Evolutionary conservation across 2,797 vertebrate genomes (phyloP).

Genomic region (Salmo trutta): DNA sequence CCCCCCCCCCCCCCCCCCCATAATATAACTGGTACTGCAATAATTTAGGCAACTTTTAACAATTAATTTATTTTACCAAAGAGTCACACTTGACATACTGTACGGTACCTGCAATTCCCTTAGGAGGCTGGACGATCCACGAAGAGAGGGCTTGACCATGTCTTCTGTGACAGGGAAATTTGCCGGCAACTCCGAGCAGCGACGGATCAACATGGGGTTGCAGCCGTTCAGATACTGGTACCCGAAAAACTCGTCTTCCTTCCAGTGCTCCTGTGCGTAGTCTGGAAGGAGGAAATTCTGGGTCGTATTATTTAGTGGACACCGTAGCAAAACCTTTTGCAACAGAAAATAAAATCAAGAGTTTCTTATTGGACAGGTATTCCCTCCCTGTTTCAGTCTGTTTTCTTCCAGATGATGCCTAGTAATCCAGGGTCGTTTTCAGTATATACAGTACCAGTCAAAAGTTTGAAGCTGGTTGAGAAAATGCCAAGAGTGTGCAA

Average conservation of each 20-base stretch:
- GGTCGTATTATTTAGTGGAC: background rate
- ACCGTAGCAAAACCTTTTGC: background rate
- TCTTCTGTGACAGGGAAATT: conserved; percentile 24
- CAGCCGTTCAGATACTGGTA: conserved; percentile 40
- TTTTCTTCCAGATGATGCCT: background rate
- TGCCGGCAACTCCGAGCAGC: conserved; percentile 18
- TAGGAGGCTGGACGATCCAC: background rate
- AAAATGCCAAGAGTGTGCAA: no score
- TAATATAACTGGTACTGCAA: background rate
- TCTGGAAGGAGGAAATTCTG: conserved; percentile 5
- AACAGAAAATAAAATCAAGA: background rate
- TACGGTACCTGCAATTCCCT: conserved; percentile 26
- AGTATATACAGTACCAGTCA: no score
- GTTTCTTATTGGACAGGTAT: background rate
- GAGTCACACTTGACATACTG: background rate
- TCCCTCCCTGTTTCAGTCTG: background rate
- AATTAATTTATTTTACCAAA: background rate
- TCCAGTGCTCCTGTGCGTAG: conserved; percentile 22
- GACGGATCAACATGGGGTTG: conserved; percentile 34
- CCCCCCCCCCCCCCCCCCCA: background rate
- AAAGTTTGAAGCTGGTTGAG: no score
- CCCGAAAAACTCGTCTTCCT: conserved; percentile 33
- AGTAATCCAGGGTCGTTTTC: background rate
- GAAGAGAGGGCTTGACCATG: conserved; percentile 24
- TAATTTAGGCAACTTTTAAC: background rate